Base-by-base conservation (phyloP, 2,888 invertebrate genomes). In the Drosophila koepferae region DNA sequence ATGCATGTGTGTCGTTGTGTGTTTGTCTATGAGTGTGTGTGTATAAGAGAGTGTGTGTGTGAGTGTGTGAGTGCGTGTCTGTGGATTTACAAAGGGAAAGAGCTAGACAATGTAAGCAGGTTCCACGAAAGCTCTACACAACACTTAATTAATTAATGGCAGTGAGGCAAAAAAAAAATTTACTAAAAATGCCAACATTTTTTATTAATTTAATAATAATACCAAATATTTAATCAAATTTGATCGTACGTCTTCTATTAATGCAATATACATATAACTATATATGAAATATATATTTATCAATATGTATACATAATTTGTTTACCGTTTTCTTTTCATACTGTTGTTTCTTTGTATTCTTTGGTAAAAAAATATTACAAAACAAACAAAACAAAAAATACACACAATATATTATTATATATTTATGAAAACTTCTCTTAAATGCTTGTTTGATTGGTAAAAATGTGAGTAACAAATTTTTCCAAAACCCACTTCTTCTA, bases 381-480 rank as follows among this genome's bases (percentile, higher is more conserved):
- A 14, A 23, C 2, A 6, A 23, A 53, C 20, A 20, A 20, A 20
- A 20, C 20, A 38, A 23, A 20, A 55, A 10, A 55, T n/a, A 55
- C 14, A 28, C 40, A 55, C 56, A 79, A 81, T 72, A 74, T 74
- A 72, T 80, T 83, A 49, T 74, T 85, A 72, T 76, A 86, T 71
- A 74, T 81, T 70, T 90, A 85, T 75, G 74, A 90, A 86, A 84
- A 91, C 90, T 91, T 92, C 92, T 91, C 90, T 91, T 91, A 90
- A 85, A 69, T 92, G 91, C 92, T 91, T 91, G 91, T 92, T 92
- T 91, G 91, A 92, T 91, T 91, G 92, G 92, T 92, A 90, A 80
- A 91, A 91, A 91, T 92, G 91, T 91, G 91, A 91, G 91, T 91
- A 91, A 91, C 86, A 87, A 86, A 88, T 88, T 86, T 82, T 86